Conservation (phyloP, 1,140 invertebrate species). For the Mycetomoellerius zeteki region DNA sequence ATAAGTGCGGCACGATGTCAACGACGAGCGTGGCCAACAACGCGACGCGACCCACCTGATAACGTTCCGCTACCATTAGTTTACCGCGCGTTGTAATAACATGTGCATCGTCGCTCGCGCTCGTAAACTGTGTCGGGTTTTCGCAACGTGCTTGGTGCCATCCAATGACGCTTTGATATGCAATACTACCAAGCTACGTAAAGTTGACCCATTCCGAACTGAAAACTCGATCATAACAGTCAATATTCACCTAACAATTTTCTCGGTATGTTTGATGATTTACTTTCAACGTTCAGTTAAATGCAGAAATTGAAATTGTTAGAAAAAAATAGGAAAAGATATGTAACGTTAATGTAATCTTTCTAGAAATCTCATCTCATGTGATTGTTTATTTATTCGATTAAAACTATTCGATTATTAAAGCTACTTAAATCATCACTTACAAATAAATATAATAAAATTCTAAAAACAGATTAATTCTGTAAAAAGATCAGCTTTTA, state of each 20-base stretch:
- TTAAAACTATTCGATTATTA: not conserved
- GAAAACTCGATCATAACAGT: not conserved
- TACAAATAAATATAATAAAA: not conserved
- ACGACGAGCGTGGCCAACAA: conserved; percentile 45
- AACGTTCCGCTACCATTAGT: conserved; percentile 57
- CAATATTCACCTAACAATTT: not conserved
- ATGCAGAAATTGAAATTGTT: conserved; percentile 10
- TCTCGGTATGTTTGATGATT: not conserved
- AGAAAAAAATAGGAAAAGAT: not conserved
- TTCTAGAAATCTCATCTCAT: not conserved
- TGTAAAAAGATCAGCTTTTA: not conserved
- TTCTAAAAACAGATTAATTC: not conserved
- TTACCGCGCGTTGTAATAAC: conserved; percentile 53
- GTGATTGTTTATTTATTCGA: not conserved
- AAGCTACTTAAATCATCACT: not conserved
- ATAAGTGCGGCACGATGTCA: conserved; percentile 60
- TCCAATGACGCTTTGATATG: not conserved
- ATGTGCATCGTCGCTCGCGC: conserved; percentile 8
- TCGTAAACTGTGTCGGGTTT: conserved; percentile 13
- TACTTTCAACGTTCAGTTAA: not conserved
- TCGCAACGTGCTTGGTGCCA: not conserved
- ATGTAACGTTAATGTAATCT: not conserved
- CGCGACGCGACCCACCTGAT: conserved; percentile 38
- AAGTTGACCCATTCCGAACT: not conserved
- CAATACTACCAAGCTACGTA: not conserved